Conservation (phyloP, 1,140 invertebrate genomes). For the Babylonia areolata region DNA sequence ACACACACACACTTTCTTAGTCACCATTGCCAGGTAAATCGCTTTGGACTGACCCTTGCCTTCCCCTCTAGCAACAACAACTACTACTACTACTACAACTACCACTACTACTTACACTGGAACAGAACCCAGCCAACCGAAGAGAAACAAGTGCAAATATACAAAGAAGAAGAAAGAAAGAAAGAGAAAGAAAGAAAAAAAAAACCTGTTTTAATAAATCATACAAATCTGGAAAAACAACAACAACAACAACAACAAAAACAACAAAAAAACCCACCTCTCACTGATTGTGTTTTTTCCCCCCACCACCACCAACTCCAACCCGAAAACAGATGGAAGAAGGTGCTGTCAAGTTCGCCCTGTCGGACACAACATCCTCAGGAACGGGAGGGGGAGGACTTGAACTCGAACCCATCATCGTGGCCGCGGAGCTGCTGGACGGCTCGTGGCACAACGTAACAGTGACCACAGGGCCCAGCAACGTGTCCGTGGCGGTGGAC, state of each 20-base stretch:
- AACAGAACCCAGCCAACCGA: background rate
- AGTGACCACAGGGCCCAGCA: conserved; percentile 44
- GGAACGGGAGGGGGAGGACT: background rate
- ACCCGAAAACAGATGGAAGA: conserved; percentile 44
- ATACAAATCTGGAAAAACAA: too few relatives aligned
- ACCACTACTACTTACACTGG: background rate
- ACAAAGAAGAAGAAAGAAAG: too few relatives aligned
- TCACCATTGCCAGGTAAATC: too few relatives aligned
- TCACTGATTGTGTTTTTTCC: too few relatives aligned
- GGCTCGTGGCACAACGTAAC: conserved; percentile 67
- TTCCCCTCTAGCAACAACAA: too few relatives aligned
- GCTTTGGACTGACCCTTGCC: too few relatives aligned
- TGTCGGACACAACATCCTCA: conserved; percentile 26
- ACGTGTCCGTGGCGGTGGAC: conserved; percentile 17
- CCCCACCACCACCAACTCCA: too few relatives aligned
- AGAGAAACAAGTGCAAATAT: too few relatives aligned
- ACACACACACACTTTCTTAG: too few relatives aligned
- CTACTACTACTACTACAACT: too few relatives aligned
- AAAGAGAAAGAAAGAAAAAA: background rate
- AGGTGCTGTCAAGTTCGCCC: conserved; percentile 36
- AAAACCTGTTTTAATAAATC: too few relatives aligned
- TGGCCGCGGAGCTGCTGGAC: conserved; percentile 46
- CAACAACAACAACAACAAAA: too few relatives aligned
- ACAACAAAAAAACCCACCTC: background rate
- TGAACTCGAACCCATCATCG: conserved; percentile 3